A percentile compares a stretch with the other conserved stretches of the same genome.
Conservation (phyloP, 2,797 vertebrate species). For the Lacerta bilineata region DNA sequence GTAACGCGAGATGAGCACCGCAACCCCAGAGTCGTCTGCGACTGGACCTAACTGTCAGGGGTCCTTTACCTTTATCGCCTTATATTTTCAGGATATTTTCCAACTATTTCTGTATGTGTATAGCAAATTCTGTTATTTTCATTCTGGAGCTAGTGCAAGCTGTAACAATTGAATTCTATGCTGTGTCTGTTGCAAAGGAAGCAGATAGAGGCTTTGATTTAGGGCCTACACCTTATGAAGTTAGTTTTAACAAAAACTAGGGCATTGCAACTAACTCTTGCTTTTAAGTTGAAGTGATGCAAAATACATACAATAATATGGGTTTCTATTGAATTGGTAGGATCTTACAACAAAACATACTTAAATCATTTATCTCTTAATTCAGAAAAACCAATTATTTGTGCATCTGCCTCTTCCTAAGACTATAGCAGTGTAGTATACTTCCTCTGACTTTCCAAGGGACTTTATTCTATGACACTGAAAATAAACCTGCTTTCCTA, state of each 20-base stretch:
- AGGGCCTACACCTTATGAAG: background rate
- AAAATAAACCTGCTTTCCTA: background rate
- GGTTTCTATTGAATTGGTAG: background rate
- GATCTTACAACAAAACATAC: background rate
- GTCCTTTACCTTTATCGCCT: too few species aligned
- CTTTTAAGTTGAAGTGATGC: background rate
- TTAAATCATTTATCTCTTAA: background rate
- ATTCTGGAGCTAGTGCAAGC: background rate
- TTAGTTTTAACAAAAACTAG: constrained; percentile 3
- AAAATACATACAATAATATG: background rate
- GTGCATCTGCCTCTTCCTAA: background rate
- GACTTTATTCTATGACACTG: background rate
- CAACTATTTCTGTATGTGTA: background rate
- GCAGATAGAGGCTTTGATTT: background rate
- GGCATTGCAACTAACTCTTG: background rate
- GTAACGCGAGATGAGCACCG: too few species aligned
- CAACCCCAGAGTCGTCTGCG: too few species aligned
- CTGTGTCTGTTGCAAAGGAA: background rate
- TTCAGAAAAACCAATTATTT: background rate
- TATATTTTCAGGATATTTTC: background rate
- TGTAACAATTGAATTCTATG: background rate
- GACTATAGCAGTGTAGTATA: background rate
- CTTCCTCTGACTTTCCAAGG: background rate
- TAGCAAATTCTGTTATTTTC: background rate
- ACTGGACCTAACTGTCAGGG: too few species aligned